Base-by-base conservation (phyloP, 2,797 vertebrate genomes). In the Lemur catta region DNA sequence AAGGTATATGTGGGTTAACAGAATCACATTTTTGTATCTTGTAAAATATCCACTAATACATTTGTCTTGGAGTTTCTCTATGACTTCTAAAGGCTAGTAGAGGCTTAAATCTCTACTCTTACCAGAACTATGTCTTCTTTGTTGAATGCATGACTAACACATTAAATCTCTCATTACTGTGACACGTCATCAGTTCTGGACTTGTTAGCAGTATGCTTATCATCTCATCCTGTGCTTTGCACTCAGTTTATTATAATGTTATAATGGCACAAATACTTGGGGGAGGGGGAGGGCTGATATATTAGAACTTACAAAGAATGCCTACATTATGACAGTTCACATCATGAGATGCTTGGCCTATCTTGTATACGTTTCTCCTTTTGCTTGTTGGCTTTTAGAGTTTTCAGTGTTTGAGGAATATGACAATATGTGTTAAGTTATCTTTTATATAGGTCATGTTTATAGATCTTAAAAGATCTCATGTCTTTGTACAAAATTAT, bases 1-100 rank as follows among this genome's bases (percentile, higher is more conserved):
- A 93, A 96, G 78, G 80, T 90, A 96, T 84, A 55, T 84, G 52
- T 35, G 18, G 30, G 75, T 93, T 96, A 67, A 89, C 84, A 79
- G 95, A 88, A 35, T 79, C 59, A 18, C 48, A 63, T 69, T 90
- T 97, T 84, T 86, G 6, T 50, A 17, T 87, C 69, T 71, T 89
- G 57, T 28, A 82, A 84, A 92, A 61, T 78, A 17, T 63, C 33
- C 4, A 3, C 82, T 59, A n/a, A 13, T 38, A 71, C 69, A 65
- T 13, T 63, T 81, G 71, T 13, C 28, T n/a, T 41, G 18, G 24
- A 28, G 28, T 71, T 63, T 96, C 4, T 61, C 38, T 18, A 78
- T 41, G 43, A 84, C 38, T 78, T 20, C 35, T 48, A 59, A 41
- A 55, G 69, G 61, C 55, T 72, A 78, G 79, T 52, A 72, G 72